Conservation (phyloP, 2,888 invertebrate genomes). For the Nesidiocoris tenuis region DNA sequence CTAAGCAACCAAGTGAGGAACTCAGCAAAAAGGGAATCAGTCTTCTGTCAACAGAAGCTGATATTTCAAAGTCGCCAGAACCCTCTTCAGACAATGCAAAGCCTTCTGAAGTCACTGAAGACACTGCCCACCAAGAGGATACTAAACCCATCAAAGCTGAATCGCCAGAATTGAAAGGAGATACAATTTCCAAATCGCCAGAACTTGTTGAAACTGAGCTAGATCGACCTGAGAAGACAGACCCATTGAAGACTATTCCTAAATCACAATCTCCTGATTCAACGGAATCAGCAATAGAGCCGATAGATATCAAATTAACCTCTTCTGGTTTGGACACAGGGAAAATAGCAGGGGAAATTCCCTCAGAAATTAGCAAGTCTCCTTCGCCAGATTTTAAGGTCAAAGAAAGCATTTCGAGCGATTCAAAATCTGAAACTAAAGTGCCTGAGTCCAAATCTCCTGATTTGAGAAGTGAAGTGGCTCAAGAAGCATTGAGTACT, state of each 20-base stretch:
- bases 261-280: slow-evolving; percentile 7
- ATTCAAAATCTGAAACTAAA: not conserved
- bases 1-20: too few relatives aligned
- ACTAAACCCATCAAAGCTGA: not conserved
- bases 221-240: not conserved
- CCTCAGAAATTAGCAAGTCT: not conserved
- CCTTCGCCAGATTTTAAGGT: slow-evolving; percentile 5
- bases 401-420: not conserved
- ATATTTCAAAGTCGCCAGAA: not conserved
- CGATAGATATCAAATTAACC: too few relatives aligned
- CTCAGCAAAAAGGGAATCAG: too few relatives aligned
- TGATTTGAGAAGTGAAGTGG: not conserved
- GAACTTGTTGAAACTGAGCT: not conserved
- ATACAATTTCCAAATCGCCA: not conserved
- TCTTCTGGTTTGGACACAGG: not conserved
- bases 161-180: not conserved
- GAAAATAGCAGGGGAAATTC: not conserved
- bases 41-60: too few relatives aligned
- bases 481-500: not conserved
- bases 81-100: not conserved
- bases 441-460: not conserved
- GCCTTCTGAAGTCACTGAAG: not conserved
- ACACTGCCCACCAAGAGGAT: not conserved
- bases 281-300: too few relatives aligned
- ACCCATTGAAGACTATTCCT: not conserved